A percentile compares a stretch with the other conserved stretches of the same genome.
These are phyloP conservation scores for Grapholita molesta DNA, from an alignment of 1,140 invertebrate genomes.

Conservation along the genomic window DNA sequence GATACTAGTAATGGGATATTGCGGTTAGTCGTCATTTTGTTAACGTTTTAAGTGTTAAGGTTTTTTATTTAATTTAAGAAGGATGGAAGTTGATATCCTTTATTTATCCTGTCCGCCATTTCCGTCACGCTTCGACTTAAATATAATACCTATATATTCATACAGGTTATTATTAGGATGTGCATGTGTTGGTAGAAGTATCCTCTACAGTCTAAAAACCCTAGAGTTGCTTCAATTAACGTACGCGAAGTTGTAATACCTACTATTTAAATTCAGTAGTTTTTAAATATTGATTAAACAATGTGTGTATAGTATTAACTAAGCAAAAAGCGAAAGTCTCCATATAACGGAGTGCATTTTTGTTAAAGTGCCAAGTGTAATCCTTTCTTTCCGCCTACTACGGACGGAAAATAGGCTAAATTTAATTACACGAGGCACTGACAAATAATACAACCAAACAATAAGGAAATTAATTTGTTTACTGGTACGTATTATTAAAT, in stretches of 20 bases:
- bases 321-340: neutral
- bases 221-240: too few species aligned
- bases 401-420: neutral
- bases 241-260: too few species aligned
- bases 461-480: constrained; percentile 7
- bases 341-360: constrained; percentile 3
- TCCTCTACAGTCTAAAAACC: too few species aligned
- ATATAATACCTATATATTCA: neutral
- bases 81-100: neutral
- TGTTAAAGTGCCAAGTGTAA: constrained; percentile 1
- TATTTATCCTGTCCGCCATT: neutral
- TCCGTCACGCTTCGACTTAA: neutral
- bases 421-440: neutral
- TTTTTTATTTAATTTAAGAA: neutral
- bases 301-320: neutral
- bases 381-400: neutral
- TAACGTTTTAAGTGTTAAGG: neutral
- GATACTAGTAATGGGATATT: neutral
- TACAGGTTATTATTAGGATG: neutral
- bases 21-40: neutral
- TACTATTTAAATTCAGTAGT: too few species aligned
- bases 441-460: neutral
- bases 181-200: too few species aligned
- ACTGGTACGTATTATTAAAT: neutral
- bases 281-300: neutral